Base-by-base conservation (phyloP, 2,797 vertebrate genomes). In the Alauda arvensis region DNA sequence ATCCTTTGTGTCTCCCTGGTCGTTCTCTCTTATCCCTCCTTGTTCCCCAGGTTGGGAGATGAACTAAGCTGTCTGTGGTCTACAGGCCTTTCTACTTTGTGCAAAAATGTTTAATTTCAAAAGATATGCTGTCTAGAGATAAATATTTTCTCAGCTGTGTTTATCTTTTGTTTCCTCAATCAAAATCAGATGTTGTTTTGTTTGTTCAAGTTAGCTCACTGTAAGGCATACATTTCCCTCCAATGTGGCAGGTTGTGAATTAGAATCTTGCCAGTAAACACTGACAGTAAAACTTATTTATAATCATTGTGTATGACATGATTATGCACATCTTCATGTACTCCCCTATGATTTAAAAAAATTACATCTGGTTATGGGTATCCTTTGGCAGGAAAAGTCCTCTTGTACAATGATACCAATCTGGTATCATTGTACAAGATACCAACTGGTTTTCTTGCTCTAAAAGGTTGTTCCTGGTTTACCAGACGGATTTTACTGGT, bases 111-210 rank as follows among this genome's bases (percentile, higher is more conserved):
- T 69, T 65, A 14, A 63, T 85, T 87, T 83, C 40, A 65, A 68
- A 91, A 85, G 28, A 15, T 78, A 18, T 6, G 3, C 23, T 71
- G 18, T 37, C 26, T 67, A 67, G 55, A 72, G 45, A 66, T 13
- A 83, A 81, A 62, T 93, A 82, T 90, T 91, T 84, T 67, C 16
- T 52, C 78, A 90, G 71, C 60, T 88, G 53, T 80, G n/a, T 75
- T 85, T 71, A 29, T 61, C 46, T 81, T 76, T 55, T 70, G 34
- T 85, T 83, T 89, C 37, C 31, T 86, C 63, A 62, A 6, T 67
- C 42, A 53, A 72, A 53, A 71, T 68, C 16, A 14, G 62, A 31
- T 25, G 17, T 69, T 82, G 43, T 3, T 67, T 9, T 62, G 18
- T 69, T 71, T 66, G 39, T 68, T 80, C 29, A 75, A 55, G 34